A percentile compares a stretch with the other conserved stretches of the same genome.
Conservation (phyloP, 2,797 vertebrate genomes). For the Crocidura indochinensis region DNA sequence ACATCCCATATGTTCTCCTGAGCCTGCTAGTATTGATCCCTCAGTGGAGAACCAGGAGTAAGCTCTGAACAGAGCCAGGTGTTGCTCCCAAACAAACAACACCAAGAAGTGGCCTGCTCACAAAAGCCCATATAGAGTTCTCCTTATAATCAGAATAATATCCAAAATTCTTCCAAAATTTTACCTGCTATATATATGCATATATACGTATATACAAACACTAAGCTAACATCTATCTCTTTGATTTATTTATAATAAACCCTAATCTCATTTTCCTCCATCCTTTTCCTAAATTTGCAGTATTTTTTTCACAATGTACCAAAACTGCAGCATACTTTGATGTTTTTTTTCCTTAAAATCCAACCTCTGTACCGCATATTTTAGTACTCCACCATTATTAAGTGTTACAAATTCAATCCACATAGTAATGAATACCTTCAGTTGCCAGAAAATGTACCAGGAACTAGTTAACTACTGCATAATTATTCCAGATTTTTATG, state of each 20-base stretch:
- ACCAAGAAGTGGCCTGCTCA: too few species aligned
- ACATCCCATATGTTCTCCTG: too few species aligned
- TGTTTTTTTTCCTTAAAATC: conserved; percentile 40
- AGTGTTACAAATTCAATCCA: background rate
- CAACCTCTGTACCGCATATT: background rate
- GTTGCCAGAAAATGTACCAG: background rate
- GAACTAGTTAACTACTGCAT: conserved; percentile 7
- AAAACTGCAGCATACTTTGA: background rate
- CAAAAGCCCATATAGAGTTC: background rate
- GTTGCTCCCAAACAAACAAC: too few species aligned
- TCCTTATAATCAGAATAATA: background rate
- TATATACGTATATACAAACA: background rate
- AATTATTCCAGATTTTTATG: too few species aligned
- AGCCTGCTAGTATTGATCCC: too few species aligned
- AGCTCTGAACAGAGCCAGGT: too few species aligned
- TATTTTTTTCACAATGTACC: background rate
- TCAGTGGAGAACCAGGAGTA: too few species aligned
- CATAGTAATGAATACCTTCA: background rate
- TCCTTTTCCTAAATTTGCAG: background rate
- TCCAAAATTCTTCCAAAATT: background rate
- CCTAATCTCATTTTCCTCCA: background rate
- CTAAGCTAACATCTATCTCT: background rate
- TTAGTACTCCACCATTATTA: background rate
- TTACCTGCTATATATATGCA: too few species aligned
- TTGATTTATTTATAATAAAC: background rate